Base-by-base conservation (phyloP, 1,140 invertebrate genomes). In the Cydia splendana region DNA sequence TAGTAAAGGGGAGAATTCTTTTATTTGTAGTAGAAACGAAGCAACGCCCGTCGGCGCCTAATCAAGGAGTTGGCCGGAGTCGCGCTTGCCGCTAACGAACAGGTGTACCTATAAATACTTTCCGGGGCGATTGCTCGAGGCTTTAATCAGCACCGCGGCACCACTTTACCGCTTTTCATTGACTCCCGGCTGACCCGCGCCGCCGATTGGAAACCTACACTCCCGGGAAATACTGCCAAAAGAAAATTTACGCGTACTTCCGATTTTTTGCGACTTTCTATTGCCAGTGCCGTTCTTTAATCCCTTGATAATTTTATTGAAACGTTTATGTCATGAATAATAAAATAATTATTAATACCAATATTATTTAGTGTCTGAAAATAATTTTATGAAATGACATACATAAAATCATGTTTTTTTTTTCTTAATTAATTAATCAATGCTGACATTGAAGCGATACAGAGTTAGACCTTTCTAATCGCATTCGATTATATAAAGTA, bases 91-190 rank as follows among this genome's bases (percentile, higher is more conserved):
- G 84, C 89, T 93, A 93, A 93, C 91, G 91, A 93, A 93, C 91
- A 93, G 89, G 90, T 93, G 90, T 89, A 91, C 88, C 89, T 91
- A 92, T 92, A 92, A 92, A 93, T 93, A 93, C 88, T 92, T 91
- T 90, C 89, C 89, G 88, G 82, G 87, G 89, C 90, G 89, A 93
- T 93, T 93, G 91, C 91, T 93, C 81, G 87, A 88, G 90, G 90
- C 89, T 92, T 93, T 93, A 93, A 93, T 93, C 91, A 93, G 90
- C 88, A 85, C 86, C 81, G 81, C 88, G 86, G 88, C 87, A 88
- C 88, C 88, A 92, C 88, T 92, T 91, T 91, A 91, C 91, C 89
- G 89, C 89, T 91, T 91, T 91, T 88, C 91, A 91, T 91, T 91
- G 89, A 90, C 89, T 90, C 89, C 82, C 89, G 83, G 81, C 89